Evolutionary conservation across 2,797 vertebrate species (phyloP), one percentile per base, ranked within the genome.

Genomic region (Leptatherina wallacei): DNA sequence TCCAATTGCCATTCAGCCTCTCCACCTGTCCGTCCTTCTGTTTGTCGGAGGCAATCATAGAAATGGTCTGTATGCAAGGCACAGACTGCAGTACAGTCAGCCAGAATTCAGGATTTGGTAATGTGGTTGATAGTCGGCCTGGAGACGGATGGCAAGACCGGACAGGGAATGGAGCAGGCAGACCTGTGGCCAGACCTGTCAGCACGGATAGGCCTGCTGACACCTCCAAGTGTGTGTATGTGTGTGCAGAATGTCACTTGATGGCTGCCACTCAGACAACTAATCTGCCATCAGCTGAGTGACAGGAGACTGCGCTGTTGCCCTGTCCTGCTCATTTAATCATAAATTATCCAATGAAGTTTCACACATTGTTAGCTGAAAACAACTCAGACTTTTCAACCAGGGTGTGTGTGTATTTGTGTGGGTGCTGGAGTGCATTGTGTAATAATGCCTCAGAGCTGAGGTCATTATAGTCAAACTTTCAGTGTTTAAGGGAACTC

Each of bases 221-320:
- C 92, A 91, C 80, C 81, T 85, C 75, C 32, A 27, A 60, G 72
- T 44, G 68, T 73, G 51, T 70, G 60, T 80, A 67, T 69, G 63
- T 75, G 68, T 77, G 70, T 72, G 68, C 61, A 78, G 65, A 82
- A 69, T 69, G 65, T 44, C 69, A 77, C 77, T 88, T 92, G 92
- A 93, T 84, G 88, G 87, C 85, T 93, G 93, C 87, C 92, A 91
- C 83, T 92, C 90, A 94, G 83, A 87, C 29, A 0, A 74, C 84
- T 88, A 89, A 90, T 90, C 84, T 89, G 85, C 70, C 80, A 89
- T 87, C 78, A 85, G 67, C 29, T 86, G 88, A 89, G 85, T 91
- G 90, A 90, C 87, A 92, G 86, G 83, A 65, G 83, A 86, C 76
- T 79, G 77, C 33, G 72, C 70, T 83, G 82, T 76, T 81, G 73